Percentiles rank a stretch among this genome's conserved stretches.
phyloP scores from a whole-genome alignment of 2,113 vertebrate species.

The Theristicus caerulescens region DNA sequence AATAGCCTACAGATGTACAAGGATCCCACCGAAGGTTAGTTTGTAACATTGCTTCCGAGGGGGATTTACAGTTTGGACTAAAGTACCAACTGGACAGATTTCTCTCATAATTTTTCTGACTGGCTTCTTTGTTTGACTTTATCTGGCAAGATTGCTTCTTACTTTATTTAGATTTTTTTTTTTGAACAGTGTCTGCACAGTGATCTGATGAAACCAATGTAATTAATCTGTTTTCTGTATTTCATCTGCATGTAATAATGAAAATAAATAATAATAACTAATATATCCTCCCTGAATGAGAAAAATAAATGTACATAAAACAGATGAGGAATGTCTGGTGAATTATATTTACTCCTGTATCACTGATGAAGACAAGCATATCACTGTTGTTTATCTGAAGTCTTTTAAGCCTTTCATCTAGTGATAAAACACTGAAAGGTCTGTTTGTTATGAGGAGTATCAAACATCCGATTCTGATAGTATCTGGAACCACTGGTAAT shows the following conservation, averaged over 20 bases:
- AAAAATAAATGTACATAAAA: background rate
- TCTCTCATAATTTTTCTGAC: background rate
- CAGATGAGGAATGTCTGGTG: background rate
- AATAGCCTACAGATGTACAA: background rate
- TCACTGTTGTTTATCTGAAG: background rate
- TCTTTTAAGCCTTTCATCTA: constrained; percentile 19
- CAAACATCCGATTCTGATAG: background rate
- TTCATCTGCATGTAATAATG: background rate
- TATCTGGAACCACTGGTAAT: constrained; percentile 3
- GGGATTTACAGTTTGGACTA: background rate
- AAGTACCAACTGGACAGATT: background rate
- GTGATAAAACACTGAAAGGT: constrained; percentile 8
- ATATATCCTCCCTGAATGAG: background rate
- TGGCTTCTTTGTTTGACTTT: background rate
- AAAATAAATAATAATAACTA: background rate
- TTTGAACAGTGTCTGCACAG: background rate
- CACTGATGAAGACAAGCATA: background rate
- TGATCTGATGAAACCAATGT: background rate
- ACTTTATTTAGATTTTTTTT: background rate
- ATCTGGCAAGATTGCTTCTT: background rate
- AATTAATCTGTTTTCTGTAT: background rate
- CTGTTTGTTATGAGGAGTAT: background rate
- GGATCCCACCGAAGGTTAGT: background rate
- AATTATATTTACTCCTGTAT: background rate
- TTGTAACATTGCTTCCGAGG: background rate